Conservation (phyloP, 2,797 vertebrate genomes). For the Podarcis siculus region DNA sequence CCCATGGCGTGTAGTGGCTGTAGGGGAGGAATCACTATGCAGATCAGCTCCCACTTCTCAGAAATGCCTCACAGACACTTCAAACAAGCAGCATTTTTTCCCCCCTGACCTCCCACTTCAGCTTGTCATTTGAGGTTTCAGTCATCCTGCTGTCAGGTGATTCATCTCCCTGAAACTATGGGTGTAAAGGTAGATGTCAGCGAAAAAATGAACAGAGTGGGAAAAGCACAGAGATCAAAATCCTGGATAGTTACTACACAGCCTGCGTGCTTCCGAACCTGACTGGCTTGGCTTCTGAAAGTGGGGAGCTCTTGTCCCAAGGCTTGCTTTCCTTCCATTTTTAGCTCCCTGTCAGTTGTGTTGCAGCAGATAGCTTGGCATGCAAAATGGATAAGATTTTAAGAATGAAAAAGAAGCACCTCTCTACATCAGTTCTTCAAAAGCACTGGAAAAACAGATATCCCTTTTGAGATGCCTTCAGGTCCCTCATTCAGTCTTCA, state of each 20-base stretch:
- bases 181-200: background rate
- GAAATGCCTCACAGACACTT: background rate
- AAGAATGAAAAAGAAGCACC: background rate
- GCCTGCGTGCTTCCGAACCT: background rate
- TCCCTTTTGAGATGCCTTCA: background rate
- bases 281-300: background rate
- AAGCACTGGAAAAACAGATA: background rate
- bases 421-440: background rate
- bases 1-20: background rate
- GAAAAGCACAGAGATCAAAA: background rate
- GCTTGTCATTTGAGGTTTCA: background rate
- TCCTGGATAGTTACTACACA: background rate
- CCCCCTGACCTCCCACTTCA: background rate
- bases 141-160: background rate
- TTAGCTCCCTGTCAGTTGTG: background rate
- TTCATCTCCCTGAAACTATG: slow-evolving; percentile 1
- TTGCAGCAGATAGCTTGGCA: background rate
- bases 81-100: background rate
- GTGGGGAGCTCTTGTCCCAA: no score
- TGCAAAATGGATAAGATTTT: background rate
- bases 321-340: background rate
- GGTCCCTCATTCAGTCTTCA: background rate
- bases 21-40: slow-evolving; percentile 18
- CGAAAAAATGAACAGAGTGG: background rate
- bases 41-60: background rate